Evolutionary conservation across 2,888 invertebrate genomes (phyloP).

Genomic region (Sthenelais limicola): DNA sequence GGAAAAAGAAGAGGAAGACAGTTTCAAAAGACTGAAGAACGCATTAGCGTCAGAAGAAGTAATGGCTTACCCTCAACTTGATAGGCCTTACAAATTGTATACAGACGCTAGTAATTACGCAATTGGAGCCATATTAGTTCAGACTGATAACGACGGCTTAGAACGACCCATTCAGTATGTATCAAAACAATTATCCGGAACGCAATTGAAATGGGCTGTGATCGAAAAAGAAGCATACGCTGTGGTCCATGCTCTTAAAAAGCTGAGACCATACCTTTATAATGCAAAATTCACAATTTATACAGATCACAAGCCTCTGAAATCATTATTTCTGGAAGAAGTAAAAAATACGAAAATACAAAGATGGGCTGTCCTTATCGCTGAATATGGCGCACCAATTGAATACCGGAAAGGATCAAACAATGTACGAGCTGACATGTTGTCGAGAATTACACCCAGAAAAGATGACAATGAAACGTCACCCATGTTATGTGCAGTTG

Average conservation of each 20-base stretch:
- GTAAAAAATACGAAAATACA: slow-evolving; percentile 23
- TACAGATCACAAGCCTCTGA: slow-evolving; percentile 36
- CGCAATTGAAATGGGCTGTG: slow-evolving; percentile 5
- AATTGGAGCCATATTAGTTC: slow-evolving; percentile 26
- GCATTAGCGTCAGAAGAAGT: slow-evolving; percentile 10
- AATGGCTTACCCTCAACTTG: slow-evolving; percentile 5
- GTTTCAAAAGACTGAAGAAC: slow-evolving; percentile 17
- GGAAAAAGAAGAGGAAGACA: neutral
- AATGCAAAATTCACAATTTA: slow-evolving; percentile 20
- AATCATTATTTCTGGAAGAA: slow-evolving; percentile 29
- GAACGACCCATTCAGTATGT: slow-evolving; percentile 30
- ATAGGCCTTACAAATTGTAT: slow-evolving; percentile 22
- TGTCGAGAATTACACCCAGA: slow-evolving; percentile 7
- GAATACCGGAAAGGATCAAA: slow-evolving; percentile 7
- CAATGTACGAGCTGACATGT: slow-evolving; percentile 24
- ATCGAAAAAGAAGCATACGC: slow-evolving; percentile 36
- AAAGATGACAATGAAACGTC: no score
- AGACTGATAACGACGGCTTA: slow-evolving; percentile 16
- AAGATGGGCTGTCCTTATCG: slow-evolving; percentile 25
- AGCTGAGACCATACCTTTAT: slow-evolving; percentile 32
- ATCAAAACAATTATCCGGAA: neutral
- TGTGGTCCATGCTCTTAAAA: slow-evolving; percentile 22
- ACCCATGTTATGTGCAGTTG: neutral
- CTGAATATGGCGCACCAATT: slow-evolving; percentile 28
- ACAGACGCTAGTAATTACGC: slow-evolving; percentile 18